Evolutionary conservation across 1,140 invertebrate species (phyloP), one percentile per base, ranked within the genome.

Genomic region (Scaptomyza hsui): DNA sequence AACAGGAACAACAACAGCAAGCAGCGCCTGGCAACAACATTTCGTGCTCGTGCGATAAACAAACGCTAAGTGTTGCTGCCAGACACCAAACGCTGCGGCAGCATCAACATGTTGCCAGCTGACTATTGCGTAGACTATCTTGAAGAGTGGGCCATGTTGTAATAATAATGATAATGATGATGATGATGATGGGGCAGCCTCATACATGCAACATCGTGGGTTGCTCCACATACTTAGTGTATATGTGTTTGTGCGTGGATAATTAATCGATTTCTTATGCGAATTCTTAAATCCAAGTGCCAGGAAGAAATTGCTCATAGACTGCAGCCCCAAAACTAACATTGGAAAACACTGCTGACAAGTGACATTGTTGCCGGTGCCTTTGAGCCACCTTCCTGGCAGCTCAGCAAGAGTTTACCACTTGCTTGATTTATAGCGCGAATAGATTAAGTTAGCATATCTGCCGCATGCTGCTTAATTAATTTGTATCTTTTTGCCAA

Each of bases 381-480:
- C 78, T 88, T 88, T 88, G 73, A 60, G 60, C 61, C 53, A 64
- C 61, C 51, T 55, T 64, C 51, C 47, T 52, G 47, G 2, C 56
- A 47, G 12, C 2, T 21, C 48, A 63, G 29, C 63, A 10, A 19
- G 18, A 47, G 53, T 37, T 47, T 47, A 53, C 52, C 48, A 48
- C 45, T 80, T 80, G 64, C 80, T 89, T 89, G 86, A 89, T 89
- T 89, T 89, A 89, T 81, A 45, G 86, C 57, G 49, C 53, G 56
- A 81, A 81, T 86, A 75, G 86, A 86, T 86, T 75, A 78, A 89
- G 86, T 86, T 72, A 89, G 86, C 85, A 64, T 82, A 75, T 88
- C 78, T 88, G 82, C 62, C 62, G 75, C 78, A 82, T 88, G 78
- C 45, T 65, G 85, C 78, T 89, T 89, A 89, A 89, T 89, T 89